phyloP scores from a whole-genome alignment of 2,888 invertebrate species.

The Gastrophysa polygoni region DNA sequence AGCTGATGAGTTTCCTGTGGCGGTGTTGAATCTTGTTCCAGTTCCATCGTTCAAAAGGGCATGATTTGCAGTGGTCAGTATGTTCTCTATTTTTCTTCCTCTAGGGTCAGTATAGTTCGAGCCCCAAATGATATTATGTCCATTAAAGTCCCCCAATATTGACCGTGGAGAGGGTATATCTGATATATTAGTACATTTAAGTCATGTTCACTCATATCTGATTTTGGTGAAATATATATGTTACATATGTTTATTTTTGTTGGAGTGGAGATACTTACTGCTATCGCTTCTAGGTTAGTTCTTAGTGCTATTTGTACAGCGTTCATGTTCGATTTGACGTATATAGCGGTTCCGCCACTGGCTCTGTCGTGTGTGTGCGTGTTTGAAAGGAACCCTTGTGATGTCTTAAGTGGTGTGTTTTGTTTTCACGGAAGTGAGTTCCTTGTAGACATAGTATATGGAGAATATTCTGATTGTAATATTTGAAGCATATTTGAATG shows the following conservation, averaged over 20 bases:
- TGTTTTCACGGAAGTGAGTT: conserved; percentile 7
- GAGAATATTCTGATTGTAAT: background rate
- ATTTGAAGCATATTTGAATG: conserved; percentile 14
- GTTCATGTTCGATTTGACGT: background rate
- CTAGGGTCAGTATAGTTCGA: conserved; percentile 5
- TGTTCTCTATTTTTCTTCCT: background rate
- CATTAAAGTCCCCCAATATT: conserved; percentile 2
- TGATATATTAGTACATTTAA: background rate
- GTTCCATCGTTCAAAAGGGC: conserved; percentile 4
- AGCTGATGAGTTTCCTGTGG: conserved; percentile 8
- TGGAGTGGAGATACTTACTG: background rate
- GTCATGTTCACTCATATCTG: background rate
- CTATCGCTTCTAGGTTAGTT: conserved; percentile 8
- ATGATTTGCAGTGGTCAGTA: background rate
- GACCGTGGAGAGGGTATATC: background rate
- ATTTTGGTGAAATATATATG: conserved; percentile 1
- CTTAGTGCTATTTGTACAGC: conserved; percentile 2
- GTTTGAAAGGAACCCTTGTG: conserved; percentile 11
- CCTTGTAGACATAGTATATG: conserved; percentile 6
- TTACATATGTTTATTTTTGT: conserved; percentile 5
- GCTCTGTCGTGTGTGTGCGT: background rate
- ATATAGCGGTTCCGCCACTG: background rate
- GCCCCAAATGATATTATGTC: conserved; percentile 7
- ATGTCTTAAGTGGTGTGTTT: conserved; percentile 1
- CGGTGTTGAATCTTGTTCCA: conserved; percentile 10